A percentile compares a stretch with the other conserved stretches of the same genome.
Evolutionary conservation across 2,888 invertebrate genomes (phyloP).

Genomic region (Mimas tiliae): DNA sequence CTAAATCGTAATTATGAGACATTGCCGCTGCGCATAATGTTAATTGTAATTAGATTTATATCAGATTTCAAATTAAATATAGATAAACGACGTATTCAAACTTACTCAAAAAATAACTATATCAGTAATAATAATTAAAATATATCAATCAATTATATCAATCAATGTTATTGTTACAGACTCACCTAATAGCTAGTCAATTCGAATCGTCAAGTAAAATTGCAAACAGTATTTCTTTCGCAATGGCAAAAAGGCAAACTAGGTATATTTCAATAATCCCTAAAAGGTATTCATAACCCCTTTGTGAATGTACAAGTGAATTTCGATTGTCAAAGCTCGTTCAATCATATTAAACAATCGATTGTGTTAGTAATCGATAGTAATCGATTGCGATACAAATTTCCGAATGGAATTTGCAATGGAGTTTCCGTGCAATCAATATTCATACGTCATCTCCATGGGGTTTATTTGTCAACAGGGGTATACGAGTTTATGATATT

Average conservation of each 20-base stretch:
- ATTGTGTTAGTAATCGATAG: constrained; percentile 23
- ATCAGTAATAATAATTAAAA: too few relatives aligned
- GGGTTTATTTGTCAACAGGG: not conserved
- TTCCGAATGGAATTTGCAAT: constrained; percentile 18
- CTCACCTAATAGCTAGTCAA: not conserved
- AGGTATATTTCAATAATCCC: not conserved
- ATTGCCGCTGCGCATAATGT: too few relatives aligned
- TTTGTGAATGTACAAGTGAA: not conserved
- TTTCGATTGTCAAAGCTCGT: constrained; percentile 14
- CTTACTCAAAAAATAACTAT: too few relatives aligned
- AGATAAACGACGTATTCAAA: too few relatives aligned
- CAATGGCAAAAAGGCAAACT: constrained; percentile 10
- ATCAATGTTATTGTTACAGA: too few relatives aligned
- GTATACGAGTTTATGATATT: not conserved
- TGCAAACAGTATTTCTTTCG: not conserved
- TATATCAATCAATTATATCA: too few relatives aligned
- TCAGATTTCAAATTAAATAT: too few relatives aligned
- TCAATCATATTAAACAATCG: constrained; percentile 18
- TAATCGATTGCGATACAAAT: constrained; percentile 19
- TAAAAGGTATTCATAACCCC: constrained; percentile 8
- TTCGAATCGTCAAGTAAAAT: not conserved
- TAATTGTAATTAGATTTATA: too few relatives aligned
- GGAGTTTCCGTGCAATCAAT: constrained; percentile 21
- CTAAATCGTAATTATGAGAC: too few relatives aligned
- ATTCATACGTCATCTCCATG: constrained; percentile 31